These are phyloP conservation scores for Epistrophella euchroma DNA, from an alignment of 2,888 invertebrate genomes.

Conservation along the genomic window DNA sequence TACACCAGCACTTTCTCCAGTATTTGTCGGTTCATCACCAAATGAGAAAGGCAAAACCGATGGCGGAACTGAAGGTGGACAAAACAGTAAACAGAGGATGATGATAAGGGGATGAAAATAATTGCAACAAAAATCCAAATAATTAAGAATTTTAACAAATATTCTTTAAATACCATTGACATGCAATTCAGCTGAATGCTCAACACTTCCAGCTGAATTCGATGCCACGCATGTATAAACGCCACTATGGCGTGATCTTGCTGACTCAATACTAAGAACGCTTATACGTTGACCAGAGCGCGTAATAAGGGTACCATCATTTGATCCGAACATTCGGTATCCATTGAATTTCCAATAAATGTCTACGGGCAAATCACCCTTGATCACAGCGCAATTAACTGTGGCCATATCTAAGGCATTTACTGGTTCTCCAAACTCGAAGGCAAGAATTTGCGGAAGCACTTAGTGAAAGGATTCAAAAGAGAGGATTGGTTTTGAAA, in stretches of 20 bases:
- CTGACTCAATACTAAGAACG: constrained; percentile 86
- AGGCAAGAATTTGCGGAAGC: constrained; percentile 86
- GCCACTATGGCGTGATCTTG: constrained; percentile 86
- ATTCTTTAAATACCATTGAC: constrained; percentile 77
- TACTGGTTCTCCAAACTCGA: constrained; percentile 85
- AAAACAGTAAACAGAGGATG: constrained; percentile 32
- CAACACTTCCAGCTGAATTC: constrained; percentile 85
- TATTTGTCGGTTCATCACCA: constrained; percentile 88
- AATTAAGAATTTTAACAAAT: constrained; percentile 7
- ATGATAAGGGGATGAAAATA: constrained; percentile 45
- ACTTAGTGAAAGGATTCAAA: constrained; percentile 80
- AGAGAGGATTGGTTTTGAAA: constrained; percentile 46
- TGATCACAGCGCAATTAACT: constrained; percentile 85
- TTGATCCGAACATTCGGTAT: constrained; percentile 79
- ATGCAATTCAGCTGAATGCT: constrained; percentile 82
- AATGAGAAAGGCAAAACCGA: constrained; percentile 87
- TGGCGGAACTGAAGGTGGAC: constrained; percentile 87
- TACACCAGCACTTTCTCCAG: constrained; percentile 88
- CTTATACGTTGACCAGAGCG: constrained; percentile 83
- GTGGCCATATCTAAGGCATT: constrained; percentile 85
- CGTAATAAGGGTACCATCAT: constrained; percentile 79
- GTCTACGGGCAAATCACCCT: constrained; percentile 87
- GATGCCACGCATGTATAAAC: constrained; percentile 87
- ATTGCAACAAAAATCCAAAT: constrained; percentile 51
- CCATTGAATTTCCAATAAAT: constrained; percentile 86